A percentile compares a stretch with the other conserved stretches of the same genome.
Conservation (phyloP, 2,113 vertebrate species). For the Rynchops niger region DNA sequence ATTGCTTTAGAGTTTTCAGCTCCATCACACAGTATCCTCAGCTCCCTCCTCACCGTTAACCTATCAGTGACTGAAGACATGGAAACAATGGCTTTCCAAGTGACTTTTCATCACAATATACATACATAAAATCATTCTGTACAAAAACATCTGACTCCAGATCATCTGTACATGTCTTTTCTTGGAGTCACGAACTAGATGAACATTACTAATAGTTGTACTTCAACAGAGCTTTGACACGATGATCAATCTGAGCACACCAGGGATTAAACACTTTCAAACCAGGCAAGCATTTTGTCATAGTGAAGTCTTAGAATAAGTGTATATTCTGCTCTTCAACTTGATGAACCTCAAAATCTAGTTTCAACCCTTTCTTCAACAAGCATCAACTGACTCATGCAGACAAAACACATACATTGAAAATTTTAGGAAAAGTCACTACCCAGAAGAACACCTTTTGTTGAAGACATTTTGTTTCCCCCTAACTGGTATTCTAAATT, state of each 20-base stretch:
- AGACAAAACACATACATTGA: rapidly evolving
- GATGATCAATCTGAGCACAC: rapidly evolving
- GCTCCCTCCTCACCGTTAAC: background rate
- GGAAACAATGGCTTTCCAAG: background rate
- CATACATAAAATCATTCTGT: background rate
- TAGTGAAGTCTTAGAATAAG: background rate
- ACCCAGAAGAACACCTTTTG: background rate
- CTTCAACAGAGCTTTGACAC: background rate
- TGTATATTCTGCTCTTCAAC: background rate
- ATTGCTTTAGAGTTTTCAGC: background rate
- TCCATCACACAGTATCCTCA: background rate
- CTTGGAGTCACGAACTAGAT: background rate
- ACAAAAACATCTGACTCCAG: background rate
- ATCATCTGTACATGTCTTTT: background rate
- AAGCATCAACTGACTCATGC: background rate
- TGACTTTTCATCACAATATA: background rate
- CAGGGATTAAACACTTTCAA: background rate
- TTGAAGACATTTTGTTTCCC: background rate
- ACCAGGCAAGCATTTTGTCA: rapidly evolving
- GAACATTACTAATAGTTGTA: background rate
- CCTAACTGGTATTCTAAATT: background rate
- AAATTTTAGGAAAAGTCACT: background rate
- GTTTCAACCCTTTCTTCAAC: background rate
- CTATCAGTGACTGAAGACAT: background rate
- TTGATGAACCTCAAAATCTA: background rate